These are phyloP conservation scores for Drosophila stalkeri DNA, from an alignment of 2,888 invertebrate genomes.

Conservation along the genomic window DNA sequence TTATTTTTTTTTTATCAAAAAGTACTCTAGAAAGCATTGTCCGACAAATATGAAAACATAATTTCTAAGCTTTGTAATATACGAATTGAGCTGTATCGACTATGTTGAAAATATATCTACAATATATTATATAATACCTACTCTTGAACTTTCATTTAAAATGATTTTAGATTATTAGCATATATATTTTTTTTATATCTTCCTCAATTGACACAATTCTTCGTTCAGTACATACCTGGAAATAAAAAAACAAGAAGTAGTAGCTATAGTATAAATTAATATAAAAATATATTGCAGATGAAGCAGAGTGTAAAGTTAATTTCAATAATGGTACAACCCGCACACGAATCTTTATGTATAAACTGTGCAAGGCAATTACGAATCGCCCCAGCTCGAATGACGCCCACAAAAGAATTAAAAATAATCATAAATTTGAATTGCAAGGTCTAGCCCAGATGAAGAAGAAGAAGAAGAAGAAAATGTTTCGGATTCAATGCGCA, in stretches of 20 bases:
- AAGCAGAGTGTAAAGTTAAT: neutral
- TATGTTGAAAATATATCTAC: too few species aligned
- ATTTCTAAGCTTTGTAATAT: too few species aligned
- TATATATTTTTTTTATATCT: too few species aligned
- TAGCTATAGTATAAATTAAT: constrained; percentile 10
- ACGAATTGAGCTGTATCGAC: too few species aligned
- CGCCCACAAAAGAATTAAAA: constrained; percentile 71
- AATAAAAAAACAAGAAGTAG: constrained; percentile 19
- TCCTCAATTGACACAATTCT: neutral
- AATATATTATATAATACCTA: too few species aligned
- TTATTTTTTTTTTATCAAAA: too few species aligned
- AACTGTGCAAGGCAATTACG: constrained; percentile 47
- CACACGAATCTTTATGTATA: constrained; percentile 5
- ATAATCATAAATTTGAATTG: constrained; percentile 67
- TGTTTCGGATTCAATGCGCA: constrained; percentile 57
- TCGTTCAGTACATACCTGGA: constrained; percentile 46
- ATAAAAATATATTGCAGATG: neutral
- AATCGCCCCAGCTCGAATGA: constrained; percentile 35
- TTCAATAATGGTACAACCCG: constrained; percentile 10
- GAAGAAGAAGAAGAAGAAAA: constrained; percentile 16
- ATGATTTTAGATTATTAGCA: neutral
- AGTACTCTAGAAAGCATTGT: too few species aligned
- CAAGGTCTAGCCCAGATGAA: constrained; percentile 29
- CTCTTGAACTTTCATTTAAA: neutral
- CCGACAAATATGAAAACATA: too few species aligned